Evolutionary conservation across 2,888 invertebrate genomes (phyloP).

Genomic region (Coecobrya sp.): DNA sequence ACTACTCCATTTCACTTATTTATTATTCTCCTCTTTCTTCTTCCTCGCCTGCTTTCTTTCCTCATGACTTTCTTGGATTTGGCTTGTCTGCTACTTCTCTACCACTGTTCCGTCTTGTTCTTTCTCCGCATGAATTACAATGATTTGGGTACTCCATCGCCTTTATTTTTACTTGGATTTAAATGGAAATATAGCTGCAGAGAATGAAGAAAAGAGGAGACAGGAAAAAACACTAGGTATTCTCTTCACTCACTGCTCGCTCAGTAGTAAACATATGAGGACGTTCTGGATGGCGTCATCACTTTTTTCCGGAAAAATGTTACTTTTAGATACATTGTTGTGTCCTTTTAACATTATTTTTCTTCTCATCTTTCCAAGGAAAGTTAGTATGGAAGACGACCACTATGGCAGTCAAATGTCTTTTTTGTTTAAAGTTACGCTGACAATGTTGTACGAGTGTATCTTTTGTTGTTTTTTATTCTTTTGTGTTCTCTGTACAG

Average conservation of each 20-base stretch:
- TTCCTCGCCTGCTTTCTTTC: neutral
- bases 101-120: conserved; percentile 12
- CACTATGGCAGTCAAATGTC: conserved; percentile 19
- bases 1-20: conserved; percentile 68
- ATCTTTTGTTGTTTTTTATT: neutral
- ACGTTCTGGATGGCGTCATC: conserved; percentile 43
- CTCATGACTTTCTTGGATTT: conserved; percentile 44
- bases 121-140: conserved; percentile 84
- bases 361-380: neutral
- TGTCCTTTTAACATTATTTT: conserved; percentile 10
- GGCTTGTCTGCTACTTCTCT: conserved; percentile 34
- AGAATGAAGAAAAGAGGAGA: conserved; percentile 64
- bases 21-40: conserved; percentile 68
- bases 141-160: conserved; percentile 71
- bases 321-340: neutral
- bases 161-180: conserved; percentile 21
- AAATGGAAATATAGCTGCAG: conserved; percentile 36
- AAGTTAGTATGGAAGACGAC: neutral
- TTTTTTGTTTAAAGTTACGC: conserved; percentile 5
- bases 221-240: neutral
- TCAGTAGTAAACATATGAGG: conserved; percentile 23
- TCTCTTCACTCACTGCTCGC: neutral
- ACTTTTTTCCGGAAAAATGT: conserved; percentile 20
- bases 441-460: conserved; percentile 16
- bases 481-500: conserved; percentile 17